Evolutionary conservation across 2,888 invertebrate genomes (phyloP), one percentile per base, ranked within the genome.

Genomic region (Uloborus plumipes): DNA sequence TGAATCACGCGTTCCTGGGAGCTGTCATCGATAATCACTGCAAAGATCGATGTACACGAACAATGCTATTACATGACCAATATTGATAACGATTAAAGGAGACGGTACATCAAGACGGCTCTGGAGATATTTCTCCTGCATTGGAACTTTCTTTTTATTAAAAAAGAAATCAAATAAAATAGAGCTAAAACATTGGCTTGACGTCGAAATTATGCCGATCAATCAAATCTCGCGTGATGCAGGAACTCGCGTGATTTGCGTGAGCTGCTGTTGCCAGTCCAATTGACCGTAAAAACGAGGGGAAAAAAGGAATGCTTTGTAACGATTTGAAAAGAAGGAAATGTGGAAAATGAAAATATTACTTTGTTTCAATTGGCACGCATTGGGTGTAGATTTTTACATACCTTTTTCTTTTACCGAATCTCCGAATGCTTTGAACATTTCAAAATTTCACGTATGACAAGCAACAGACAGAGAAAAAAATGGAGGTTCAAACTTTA

Each of bases 261-360:
- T 77, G 69, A 59, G 67, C 61, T 61, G 75, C 70, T 70, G 77
- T 77, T 77, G 70, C 77, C 77, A 77, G 64, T 77, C 77, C 77
- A 77, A 77, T 77, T 77, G 77, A 77, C 77, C 77, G 64, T 77
- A 70, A 77, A 77, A 64, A n/a, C 20, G 20, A 39, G 39, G 55
- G n/a, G 16, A 16, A 16, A 55, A 55, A 55, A 70, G 55, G 77
- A 77, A 77, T 64, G 70, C 61, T 62, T 77, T 70, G 64, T 69
- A 77, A 69, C 69, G 77, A 77, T 77, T 77, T 59, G 49, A 67
- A 61, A 61, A 50, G 18, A 31, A 15, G 16, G 26, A 61, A 69
- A 76, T 50, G n/a, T n/a, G 66, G 16, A 59, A 66, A 50, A 74
- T 74, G 55, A 66, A 74, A 77, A 70, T 70, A 53, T 70, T 70